A percentile compares a stretch with the other conserved stretches of the same genome.
These are phyloP conservation scores for Meles meles DNA, from an alignment of 2,113 vertebrate species.

Conservation along the genomic window DNA sequence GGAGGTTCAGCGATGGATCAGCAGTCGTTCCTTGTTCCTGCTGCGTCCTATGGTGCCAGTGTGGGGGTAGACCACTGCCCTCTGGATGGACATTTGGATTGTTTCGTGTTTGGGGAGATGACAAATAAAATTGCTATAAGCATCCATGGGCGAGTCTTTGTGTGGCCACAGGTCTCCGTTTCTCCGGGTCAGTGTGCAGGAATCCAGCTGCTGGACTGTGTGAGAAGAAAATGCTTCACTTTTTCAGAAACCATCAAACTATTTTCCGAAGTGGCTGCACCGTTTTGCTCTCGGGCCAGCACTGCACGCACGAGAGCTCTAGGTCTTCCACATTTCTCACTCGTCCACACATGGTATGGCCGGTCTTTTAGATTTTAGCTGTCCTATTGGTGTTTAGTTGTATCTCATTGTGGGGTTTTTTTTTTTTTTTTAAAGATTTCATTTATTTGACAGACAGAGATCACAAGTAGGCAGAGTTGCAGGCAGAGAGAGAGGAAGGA, in stretches of 20 bases:
- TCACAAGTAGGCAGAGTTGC: too few relatives aligned
- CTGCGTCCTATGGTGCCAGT: not conserved
- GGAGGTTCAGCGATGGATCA: not conserved
- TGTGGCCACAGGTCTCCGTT: not conserved
- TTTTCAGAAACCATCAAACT: not conserved
- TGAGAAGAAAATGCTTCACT: not conserved
- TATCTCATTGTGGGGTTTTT: not conserved
- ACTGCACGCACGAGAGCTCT: rapidly evolving
- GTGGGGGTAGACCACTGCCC: not conserved
- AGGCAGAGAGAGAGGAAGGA: too few relatives aligned
- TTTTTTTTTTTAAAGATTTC: too few relatives aligned
- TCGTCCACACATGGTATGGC: rapidly evolving
- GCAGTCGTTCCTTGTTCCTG: not conserved
- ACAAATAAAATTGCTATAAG: not conserved
- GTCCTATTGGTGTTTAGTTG: not conserved
- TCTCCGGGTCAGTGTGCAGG: not conserved
- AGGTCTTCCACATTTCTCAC: not conserved
- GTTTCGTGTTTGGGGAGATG: not conserved
- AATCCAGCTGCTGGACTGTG: not conserved
- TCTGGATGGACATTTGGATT: not conserved
- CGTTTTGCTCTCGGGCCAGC: not conserved
- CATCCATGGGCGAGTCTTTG: not conserved
- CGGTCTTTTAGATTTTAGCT: not conserved
- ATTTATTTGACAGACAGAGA: too few relatives aligned
- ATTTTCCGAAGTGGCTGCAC: not conserved